These are phyloP conservation scores for Trochalopteron elliotii DNA, from an alignment of 2,113 vertebrate genomes.

Conservation along the genomic window DNA sequence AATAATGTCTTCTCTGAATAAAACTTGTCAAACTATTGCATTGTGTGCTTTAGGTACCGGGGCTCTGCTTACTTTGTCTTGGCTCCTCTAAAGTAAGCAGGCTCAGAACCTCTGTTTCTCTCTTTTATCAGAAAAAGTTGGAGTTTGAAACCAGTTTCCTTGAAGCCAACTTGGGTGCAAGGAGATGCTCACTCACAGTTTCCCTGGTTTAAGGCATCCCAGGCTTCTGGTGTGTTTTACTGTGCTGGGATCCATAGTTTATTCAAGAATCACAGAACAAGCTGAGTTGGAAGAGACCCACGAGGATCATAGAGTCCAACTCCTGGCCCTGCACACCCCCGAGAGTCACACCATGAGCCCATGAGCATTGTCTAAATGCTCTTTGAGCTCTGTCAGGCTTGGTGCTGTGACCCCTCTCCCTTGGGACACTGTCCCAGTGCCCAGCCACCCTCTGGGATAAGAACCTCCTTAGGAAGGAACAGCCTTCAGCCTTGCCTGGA, in stretches of 20 bases:
- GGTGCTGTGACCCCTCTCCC: neutral
- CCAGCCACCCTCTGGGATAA: neutral
- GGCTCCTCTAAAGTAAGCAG: neutral
- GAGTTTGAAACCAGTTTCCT: neutral
- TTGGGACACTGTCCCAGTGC: neutral
- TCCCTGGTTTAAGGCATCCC: neutral
- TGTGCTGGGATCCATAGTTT: neutral
- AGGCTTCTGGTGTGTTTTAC: neutral
- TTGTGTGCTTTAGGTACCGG: fast-evolving
- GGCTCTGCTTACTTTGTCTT: neutral
- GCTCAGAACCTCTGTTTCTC: neutral
- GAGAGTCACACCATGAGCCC: neutral
- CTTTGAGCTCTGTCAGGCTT: neutral
- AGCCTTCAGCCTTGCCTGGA: neutral
- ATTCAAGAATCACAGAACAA: neutral
- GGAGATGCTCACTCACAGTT: neutral
- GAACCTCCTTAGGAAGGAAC: neutral
- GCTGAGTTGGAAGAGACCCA: neutral
- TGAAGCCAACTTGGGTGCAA: neutral
- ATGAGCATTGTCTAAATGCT: neutral
- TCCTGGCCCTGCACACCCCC: neutral
- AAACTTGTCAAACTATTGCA: neutral
- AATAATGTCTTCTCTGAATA: neutral
- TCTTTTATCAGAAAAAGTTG: neutral
- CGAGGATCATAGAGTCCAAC: fast-evolving